Percentiles rank a stretch among this genome's conserved stretches.
Conservation (phyloP, 1,140 invertebrate genomes). For the Zophobas morio region DNA sequence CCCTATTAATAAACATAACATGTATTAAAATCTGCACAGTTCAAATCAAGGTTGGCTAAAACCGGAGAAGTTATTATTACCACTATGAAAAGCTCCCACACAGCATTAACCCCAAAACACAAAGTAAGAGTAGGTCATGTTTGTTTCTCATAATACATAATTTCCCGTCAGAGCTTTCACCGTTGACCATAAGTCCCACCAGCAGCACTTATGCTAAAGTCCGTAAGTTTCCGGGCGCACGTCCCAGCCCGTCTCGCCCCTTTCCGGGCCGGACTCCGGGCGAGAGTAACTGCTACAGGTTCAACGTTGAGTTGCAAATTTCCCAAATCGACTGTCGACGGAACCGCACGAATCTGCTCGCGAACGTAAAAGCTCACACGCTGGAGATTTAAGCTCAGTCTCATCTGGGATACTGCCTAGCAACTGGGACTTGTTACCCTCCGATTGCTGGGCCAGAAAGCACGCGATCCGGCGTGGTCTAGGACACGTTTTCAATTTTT, state of each 20-base stretch:
- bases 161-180: no score
- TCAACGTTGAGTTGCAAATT: constrained; percentile 38
- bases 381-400: constrained; percentile 50
- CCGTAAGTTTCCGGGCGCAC: constrained; percentile 4
- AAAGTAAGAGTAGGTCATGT: neutral
- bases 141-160: no score
- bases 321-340: constrained; percentile 35
- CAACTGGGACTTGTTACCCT: constrained; percentile 21
- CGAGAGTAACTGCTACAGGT: constrained; percentile 30
- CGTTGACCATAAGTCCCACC: constrained; percentile 17
- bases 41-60: no score
- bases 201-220: neutral
- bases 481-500: constrained; percentile 26
- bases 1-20: no score
- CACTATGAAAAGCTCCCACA: no score
- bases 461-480: constrained; percentile 23
- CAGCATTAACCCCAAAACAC: no score
- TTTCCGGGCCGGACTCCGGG: constrained; percentile 28
- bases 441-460: constrained; percentile 11
- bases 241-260: constrained; percentile 12
- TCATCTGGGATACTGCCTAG: constrained; percentile 52
- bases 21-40: no score
- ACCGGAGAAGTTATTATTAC: no score
- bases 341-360: constrained; percentile 42
- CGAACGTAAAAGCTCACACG: constrained; percentile 44